Conservation (phyloP, 1,140 invertebrate species). For the Ganaspis sp. region DNA sequence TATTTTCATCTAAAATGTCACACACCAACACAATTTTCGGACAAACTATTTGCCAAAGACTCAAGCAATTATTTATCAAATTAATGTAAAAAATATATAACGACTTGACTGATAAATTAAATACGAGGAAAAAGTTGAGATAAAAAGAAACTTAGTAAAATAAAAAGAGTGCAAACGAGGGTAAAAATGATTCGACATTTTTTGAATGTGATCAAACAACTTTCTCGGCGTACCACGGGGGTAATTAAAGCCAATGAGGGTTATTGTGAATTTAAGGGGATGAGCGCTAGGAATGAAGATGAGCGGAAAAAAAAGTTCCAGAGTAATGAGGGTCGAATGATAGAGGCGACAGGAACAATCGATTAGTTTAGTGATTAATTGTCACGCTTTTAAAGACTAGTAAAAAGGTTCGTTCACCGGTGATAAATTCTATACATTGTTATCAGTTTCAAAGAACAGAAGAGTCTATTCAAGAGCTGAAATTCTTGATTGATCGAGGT, state of each 20-base stretch:
- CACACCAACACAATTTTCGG: too few relatives aligned
- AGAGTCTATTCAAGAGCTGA: conserved; percentile 21
- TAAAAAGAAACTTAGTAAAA: neutral
- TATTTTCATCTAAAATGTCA: too few relatives aligned
- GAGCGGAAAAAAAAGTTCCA: neutral
- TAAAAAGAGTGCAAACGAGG: neutral
- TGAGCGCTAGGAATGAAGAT: conserved; percentile 43
- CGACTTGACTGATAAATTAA: too few relatives aligned
- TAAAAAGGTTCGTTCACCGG: neutral
- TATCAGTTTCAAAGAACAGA: conserved; percentile 12
- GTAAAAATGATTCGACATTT: neutral
- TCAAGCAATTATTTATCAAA: too few relatives aligned
- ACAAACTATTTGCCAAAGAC: too few relatives aligned
- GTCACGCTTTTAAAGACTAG: neutral
- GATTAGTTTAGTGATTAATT: conserved; percentile 24
- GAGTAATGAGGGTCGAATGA: neutral
- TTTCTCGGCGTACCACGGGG: conserved; percentile 53
- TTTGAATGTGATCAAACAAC: conserved; percentile 40
- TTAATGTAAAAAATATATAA: too few relatives aligned
- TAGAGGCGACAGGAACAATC: conserved; percentile 15
- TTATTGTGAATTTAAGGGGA: conserved; percentile 34
- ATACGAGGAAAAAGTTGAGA: too few relatives aligned
- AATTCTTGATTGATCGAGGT: conserved; percentile 22
- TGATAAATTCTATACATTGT: conserved; percentile 2
- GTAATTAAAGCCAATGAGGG: conserved; percentile 53